Base-by-base conservation (phyloP, 2,888 invertebrate genomes). In the Stomorhina lunata region DNA sequence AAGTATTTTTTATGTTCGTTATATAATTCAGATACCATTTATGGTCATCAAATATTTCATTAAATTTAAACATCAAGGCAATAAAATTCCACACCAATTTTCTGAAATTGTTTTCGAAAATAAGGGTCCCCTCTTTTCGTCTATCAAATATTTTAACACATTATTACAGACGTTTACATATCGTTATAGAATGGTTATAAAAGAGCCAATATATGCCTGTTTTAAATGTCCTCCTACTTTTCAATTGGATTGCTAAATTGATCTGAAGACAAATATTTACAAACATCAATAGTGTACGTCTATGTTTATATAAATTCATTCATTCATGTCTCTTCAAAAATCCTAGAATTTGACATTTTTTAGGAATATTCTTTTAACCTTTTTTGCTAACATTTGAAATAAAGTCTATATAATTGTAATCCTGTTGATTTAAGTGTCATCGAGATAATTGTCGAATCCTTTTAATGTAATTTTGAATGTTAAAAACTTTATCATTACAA, bases 401-500 rank as follows among this genome's bases (percentile, higher is more conserved):
- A 32, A 43, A 32, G 4, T 22, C 17, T n/a, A 1, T 37, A 7
- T 71, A 4, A 0, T 45, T 45, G 10, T 48, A 61, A 72, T 17
- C 34, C 29, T 25, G 45, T 25, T 66, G 45, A 57, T 37, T 68
- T 61, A 48, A 76, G 50, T 40, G 22, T 59, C 68, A 57, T 76
- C 37, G 45, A 66, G 68, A 68, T 59, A 76, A 76, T 76, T 66
- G 45, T 48, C 55, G 55, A 75, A 75, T 75, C 75, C 37, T 27
- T 66, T 45, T 59, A 59, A 68, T 68, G 59, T 34, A 27, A 68
- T 76, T 76, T 76, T 43, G 40, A 40, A 68, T 76, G 66, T 50
- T n/a, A 20, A 40, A 76, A 80, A 80, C 53, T 65, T 71, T 71
- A 29, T 63, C 75, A 71, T 80, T 71, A 48, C 22, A 10, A 43